Percentiles rank a stretch among this genome's conserved stretches.
These are phyloP conservation scores for Formica aserva DNA, from an alignment of 2,888 invertebrate species.

Conservation along the genomic window DNA sequence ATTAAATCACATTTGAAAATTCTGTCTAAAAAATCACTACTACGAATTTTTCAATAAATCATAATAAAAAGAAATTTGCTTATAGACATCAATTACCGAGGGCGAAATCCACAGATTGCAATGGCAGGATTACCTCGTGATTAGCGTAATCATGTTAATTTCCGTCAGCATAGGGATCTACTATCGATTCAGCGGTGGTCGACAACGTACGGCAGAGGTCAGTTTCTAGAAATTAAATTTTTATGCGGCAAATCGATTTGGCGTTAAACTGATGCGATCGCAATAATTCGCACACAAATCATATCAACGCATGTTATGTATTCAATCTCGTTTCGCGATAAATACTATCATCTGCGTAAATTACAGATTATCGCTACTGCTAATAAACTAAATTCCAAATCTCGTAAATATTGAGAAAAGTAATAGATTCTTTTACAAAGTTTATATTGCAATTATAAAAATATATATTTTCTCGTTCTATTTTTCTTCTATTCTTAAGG, in stretches of 20 bases:
- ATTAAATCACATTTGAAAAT: background rate
- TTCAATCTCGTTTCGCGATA: slow-evolving; percentile 62
- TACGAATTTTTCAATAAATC: background rate
- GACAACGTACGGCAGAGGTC: slow-evolving; percentile 93
- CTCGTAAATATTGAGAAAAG: background rate
- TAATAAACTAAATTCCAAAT: slow-evolving; percentile 60
- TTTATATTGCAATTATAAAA: background rate
- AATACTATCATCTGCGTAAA: slow-evolving; percentile 64
- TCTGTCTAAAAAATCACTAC: background rate
- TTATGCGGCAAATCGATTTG: slow-evolving; percentile 55
- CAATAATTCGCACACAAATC: slow-evolving; percentile 60
- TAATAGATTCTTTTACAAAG: background rate
- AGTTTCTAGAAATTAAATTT: slow-evolving; percentile 70
- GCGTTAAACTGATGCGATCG: background rate
- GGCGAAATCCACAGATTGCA: slow-evolving; percentile 59
- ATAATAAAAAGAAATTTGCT: background rate
- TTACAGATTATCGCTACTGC: slow-evolving; percentile 52
- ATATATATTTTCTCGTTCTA: background rate
- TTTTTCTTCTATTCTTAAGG: background rate
- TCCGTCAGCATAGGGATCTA: slow-evolving; percentile 94
- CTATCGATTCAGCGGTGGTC: slow-evolving; percentile 94
- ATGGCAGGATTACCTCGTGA: slow-evolving; percentile 91
- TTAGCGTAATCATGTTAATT: slow-evolving; percentile 90
- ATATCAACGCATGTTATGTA: slow-evolving; percentile 26
- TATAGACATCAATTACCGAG: slow-evolving; percentile 1